Evolutionary conservation across 1,140 invertebrate genomes (phyloP).

Genomic region (Drosophila dunni): DNA sequence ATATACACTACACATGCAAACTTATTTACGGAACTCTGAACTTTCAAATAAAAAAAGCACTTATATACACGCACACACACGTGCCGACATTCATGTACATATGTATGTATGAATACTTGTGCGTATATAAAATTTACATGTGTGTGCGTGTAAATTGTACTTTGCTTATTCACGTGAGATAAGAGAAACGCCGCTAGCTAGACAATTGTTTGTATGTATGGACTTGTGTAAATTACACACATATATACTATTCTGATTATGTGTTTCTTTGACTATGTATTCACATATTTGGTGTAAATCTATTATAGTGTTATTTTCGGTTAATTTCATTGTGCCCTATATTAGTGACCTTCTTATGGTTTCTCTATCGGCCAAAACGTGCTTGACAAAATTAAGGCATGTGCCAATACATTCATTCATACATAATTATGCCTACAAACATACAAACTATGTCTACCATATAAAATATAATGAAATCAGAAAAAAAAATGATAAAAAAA

Average conservation of each 20-base stretch:
- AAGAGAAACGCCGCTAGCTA: slow-evolving; percentile 7
- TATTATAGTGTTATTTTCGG: slow-evolving; percentile 42
- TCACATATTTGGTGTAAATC: slow-evolving; percentile 7
- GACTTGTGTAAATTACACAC: background rate
- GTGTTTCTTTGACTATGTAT: slow-evolving; percentile 6
- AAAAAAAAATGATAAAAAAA: background rate
- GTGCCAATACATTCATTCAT: slow-evolving; percentile 21
- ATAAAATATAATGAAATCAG: background rate
- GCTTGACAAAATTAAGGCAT: slow-evolving; percentile 57
- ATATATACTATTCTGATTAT: slow-evolving; percentile 4
- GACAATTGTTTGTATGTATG: background rate
- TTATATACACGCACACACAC: slow-evolving; percentile 14
- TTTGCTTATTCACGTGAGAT: slow-evolving; percentile 24
- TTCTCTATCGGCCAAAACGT: slow-evolving; percentile 67
- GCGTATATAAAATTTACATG: background rate
- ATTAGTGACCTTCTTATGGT: slow-evolving; percentile 78
- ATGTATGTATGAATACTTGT: background rate
- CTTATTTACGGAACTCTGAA: slow-evolving; percentile 2
- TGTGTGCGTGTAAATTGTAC: slow-evolving; percentile 7
- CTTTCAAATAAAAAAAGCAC: slow-evolving; percentile 4
- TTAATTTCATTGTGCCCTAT: slow-evolving; percentile 59
- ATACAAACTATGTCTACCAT: background rate
- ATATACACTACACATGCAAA: slow-evolving; percentile 3
- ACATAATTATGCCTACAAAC: slow-evolving; percentile 1
- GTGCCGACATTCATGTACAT: background rate